These are phyloP conservation scores for Ochotona princeps DNA, from an alignment of 2,113 vertebrate species.

Conservation along the genomic window DNA sequence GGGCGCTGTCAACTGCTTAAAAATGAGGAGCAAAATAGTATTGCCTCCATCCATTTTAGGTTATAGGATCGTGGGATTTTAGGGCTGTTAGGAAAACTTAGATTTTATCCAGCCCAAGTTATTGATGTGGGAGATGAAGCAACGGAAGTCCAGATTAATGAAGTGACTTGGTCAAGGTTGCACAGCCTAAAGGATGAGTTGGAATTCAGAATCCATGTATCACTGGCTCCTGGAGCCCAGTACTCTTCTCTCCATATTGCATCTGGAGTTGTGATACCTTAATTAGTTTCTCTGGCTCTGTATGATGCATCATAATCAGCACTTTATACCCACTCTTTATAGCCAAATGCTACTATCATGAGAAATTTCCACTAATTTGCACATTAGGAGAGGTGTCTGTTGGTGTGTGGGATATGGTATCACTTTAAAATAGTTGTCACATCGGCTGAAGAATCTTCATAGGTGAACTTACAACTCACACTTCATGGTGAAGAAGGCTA, in stretches of 20 bases:
- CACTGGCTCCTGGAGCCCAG: neutral
- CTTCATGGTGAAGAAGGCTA: neutral
- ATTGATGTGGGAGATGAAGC: neutral
- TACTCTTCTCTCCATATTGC: neutral
- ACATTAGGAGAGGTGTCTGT: neutral
- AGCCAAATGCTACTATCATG: neutral
- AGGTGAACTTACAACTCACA: neutral
- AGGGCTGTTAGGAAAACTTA: neutral
- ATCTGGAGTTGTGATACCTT: neutral
- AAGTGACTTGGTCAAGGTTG: neutral
- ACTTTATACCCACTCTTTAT: neutral
- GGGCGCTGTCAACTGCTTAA: neutral
- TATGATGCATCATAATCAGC: neutral
- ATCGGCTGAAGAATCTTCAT: neutral
- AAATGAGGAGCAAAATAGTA: neutral
- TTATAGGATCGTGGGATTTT: neutral
- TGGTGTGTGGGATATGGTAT: no score
- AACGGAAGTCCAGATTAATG: neutral
- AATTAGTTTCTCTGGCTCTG: neutral
- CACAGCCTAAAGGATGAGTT: neutral
- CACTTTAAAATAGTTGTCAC: conserved; percentile 19
- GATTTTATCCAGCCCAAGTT: neutral
- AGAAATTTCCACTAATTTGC: neutral
- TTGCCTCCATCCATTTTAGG: neutral
- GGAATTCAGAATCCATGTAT: neutral